Evolutionary conservation across 2,113 vertebrate species (phyloP), one percentile per base, ranked within the genome.

Genomic region (Oenanthe melanoleuca): DNA sequence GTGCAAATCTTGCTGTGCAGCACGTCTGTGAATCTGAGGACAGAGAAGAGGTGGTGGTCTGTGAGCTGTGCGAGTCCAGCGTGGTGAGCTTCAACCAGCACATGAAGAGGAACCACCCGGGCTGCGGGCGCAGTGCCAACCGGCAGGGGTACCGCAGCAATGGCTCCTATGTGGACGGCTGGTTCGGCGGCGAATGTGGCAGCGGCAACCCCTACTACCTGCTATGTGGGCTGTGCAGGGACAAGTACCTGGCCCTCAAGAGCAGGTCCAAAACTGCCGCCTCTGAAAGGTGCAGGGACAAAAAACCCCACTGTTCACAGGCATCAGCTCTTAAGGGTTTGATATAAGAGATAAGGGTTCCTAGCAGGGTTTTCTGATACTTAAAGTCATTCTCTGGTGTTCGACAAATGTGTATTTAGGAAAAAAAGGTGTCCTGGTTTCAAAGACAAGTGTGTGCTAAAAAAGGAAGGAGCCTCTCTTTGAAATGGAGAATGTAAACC

Each of bases 131-230:
- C 38, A 99, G 99, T 4, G 99, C 99, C 40, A 99, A 99, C 92
- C 98, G 99, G 1, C 99, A 99, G 88, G 99, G 99, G 40, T 99
- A 99, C 87, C 99, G 99, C 22, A 99, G 99, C 97, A 99, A 99
- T 7, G 99, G 99, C 81, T 99, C 99, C 70, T 99, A 99, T 1
- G 99, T 99, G 38, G 99, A 99, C 22, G 99, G 99, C 67, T 99
- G 99, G 99, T 99, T 99, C 1, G 99, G 99, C 10, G 99, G 99
- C 1, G 99, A 99, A 97, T 99, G 99, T 8, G 99, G 99, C 33
- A 99, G 99, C 2, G 99, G 99, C 8, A 99, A 99, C 92, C 99
- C 99, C 1, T 99, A 99, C 96, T 99, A 99, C 93, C 96, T 99
- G 33, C 95, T 99, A 1, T 99, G 99, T 12, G 98, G 99, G 12